These are phyloP conservation scores for Accipiter cooperii DNA, from an alignment of 2,113 vertebrate species.

Conservation along the genomic window DNA sequence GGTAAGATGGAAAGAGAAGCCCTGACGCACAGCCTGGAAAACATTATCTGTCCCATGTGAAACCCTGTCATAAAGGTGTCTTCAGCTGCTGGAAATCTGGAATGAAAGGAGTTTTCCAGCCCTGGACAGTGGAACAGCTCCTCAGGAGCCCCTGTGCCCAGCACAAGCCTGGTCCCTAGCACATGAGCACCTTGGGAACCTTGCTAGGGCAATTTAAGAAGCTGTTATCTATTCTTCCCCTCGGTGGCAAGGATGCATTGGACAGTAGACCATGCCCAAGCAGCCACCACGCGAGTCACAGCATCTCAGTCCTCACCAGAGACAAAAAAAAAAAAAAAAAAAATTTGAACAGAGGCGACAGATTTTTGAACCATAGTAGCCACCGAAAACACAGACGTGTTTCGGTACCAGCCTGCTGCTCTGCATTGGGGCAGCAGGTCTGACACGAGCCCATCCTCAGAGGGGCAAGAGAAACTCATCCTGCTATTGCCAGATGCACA, in stretches of 20 bases:
- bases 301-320: neutral
- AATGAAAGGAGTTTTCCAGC: neutral
- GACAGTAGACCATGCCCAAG: too few species aligned
- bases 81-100: neutral
- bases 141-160: neutral
- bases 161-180: neutral
- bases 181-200: neutral
- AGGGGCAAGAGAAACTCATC: neutral
- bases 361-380: neutral
- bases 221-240: neutral
- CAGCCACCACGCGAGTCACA: rapidly evolving
- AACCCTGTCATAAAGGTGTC: neutral
- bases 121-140: neutral
- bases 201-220: neutral
- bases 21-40: neutral
- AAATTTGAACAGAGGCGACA: neutral
- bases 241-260: neutral
- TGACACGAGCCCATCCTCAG: neutral
- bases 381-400: neutral
- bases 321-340: neutral
- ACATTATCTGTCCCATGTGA: neutral
- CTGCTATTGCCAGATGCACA: neutral
- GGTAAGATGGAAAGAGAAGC: neutral
- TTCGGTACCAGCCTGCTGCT: neutral
- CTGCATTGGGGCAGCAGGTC: neutral